Conservation (phyloP, 2,113 vertebrate species). For the Ptilorrhoa leucosticta region DNA sequence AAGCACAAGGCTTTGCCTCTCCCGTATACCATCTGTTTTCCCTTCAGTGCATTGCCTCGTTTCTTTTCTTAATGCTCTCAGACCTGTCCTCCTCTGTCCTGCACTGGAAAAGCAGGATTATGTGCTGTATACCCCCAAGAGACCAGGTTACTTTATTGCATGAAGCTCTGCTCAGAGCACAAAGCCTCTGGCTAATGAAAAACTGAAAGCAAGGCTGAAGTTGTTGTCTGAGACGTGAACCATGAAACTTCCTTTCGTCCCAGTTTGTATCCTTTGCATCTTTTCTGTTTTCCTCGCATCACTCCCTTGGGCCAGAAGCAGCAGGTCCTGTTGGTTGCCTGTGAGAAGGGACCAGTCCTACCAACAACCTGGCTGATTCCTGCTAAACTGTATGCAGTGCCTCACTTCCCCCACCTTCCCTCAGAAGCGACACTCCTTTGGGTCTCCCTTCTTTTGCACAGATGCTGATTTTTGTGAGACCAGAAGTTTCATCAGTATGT, state of each 20-base stretch:
- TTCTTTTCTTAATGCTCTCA: not conserved
- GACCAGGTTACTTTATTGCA: not conserved
- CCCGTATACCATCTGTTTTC: not conserved
- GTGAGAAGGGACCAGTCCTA: too few species aligned
- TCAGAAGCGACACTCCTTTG: not conserved
- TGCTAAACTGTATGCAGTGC: not conserved
- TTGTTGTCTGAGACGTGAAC: accelerated
- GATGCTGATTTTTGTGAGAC: not conserved
- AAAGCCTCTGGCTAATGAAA: not conserved
- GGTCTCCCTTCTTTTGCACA: not conserved
- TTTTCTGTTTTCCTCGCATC: not conserved
- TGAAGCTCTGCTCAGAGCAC: not conserved
- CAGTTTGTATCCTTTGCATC: accelerated
- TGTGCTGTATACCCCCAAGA: not conserved
- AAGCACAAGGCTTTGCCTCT: not conserved
- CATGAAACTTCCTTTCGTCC: not conserved
- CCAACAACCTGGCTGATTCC: not conserved
- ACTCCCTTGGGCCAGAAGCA: not conserved
- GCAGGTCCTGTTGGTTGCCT: accelerated
- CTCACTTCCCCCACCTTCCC: not conserved
- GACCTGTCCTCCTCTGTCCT: accelerated
- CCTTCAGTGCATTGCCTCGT: accelerated
- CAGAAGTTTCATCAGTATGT: not conserved
- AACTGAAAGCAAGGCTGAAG: not conserved
- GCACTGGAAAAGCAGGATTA: not conserved